Percentiles rank a stretch among this genome's conserved stretches.
Conservation (phyloP, 2,888 invertebrate species). For the Spialia ferax region DNA sequence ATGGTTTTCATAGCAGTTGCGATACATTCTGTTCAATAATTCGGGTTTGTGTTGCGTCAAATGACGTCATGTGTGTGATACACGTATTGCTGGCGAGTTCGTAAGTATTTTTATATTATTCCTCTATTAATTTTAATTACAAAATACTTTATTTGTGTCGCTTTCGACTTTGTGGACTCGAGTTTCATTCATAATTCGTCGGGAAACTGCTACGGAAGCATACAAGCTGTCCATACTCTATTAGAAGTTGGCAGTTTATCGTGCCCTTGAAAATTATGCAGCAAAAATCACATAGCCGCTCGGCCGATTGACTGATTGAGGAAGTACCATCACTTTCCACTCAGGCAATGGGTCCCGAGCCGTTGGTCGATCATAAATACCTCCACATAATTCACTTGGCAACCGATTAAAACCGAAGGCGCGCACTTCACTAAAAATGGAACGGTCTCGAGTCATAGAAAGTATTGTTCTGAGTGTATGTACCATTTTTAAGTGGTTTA, state of each 20-base stretch:
- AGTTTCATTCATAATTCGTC: conserved; percentile 80
- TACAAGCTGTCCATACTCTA: conserved; percentile 58
- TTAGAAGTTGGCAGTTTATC: conserved; percentile 52
- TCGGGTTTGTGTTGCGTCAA: conserved; percentile 84
- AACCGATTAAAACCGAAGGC: conserved; percentile 59
- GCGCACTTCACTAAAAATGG: conserved; percentile 77
- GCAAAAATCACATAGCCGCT: conserved; percentile 77
- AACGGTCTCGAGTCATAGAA: conserved; percentile 75
- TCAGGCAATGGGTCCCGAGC: conserved; percentile 58
- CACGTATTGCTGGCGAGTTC: conserved; percentile 85
- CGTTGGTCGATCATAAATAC: conserved; percentile 46
- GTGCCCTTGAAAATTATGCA: conserved; percentile 87
- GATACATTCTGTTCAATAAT: conserved; percentile 83
- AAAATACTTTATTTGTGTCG: conserved; percentile 57
- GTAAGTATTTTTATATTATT: conserved; percentile 85
- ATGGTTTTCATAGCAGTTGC: conserved; percentile 72
- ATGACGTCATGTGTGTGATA: conserved; percentile 87
- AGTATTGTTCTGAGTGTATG: conserved; percentile 71
- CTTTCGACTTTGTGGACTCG: conserved; percentile 59
- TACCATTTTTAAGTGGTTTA: conserved; percentile 50
- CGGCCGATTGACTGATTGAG: conserved; percentile 60
- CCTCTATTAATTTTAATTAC: conserved; percentile 72
- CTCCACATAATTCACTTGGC: conserved; percentile 65
- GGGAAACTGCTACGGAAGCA: conserved; percentile 52
- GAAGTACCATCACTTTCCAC: conserved; percentile 61